Percentiles rank a stretch among this genome's conserved stretches.
Conservation (phyloP, 2,888 invertebrate genomes). For the Melinaea menophilus region DNA sequence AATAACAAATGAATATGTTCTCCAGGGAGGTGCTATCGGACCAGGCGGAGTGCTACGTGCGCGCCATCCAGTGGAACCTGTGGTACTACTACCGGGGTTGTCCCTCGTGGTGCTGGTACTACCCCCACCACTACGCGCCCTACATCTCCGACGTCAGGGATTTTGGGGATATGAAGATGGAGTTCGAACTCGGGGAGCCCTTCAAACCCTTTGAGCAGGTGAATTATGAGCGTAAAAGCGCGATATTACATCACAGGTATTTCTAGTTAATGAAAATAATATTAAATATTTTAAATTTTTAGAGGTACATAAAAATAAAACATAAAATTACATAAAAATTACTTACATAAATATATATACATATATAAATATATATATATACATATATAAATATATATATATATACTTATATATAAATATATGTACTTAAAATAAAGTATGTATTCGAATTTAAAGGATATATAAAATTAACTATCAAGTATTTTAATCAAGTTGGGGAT, state of each 20-base stretch:
- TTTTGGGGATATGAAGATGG: conserved; percentile 86
- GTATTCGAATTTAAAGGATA: too few species aligned
- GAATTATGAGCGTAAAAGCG: background rate
- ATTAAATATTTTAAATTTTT: too few species aligned
- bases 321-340: too few species aligned
- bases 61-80: conserved; percentile 97
- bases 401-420: too few species aligned
- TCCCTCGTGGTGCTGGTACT: conserved; percentile 99
- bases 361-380: too few species aligned
- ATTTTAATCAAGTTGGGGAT: background rate
- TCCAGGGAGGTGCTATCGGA: conserved; percentile 85
- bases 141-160: conserved; percentile 95
- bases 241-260: too few species aligned
- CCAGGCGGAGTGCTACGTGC: conserved; percentile 93
- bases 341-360: too few species aligned
- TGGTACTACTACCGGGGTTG: conserved; percentile 98
- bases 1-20: background rate
- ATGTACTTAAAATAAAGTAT: too few species aligned
- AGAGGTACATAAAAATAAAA: too few species aligned
- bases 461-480: too few species aligned
- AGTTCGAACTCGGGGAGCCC: conserved; percentile 90
- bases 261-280: too few species aligned
- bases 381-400: too few species aligned
- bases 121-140: conserved; percentile 98
- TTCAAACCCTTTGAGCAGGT: conserved; percentile 96